These are phyloP conservation scores for Drosophila eugracilis DNA, from an alignment of 1,140 invertebrate species.

Conservation along the genomic window DNA sequence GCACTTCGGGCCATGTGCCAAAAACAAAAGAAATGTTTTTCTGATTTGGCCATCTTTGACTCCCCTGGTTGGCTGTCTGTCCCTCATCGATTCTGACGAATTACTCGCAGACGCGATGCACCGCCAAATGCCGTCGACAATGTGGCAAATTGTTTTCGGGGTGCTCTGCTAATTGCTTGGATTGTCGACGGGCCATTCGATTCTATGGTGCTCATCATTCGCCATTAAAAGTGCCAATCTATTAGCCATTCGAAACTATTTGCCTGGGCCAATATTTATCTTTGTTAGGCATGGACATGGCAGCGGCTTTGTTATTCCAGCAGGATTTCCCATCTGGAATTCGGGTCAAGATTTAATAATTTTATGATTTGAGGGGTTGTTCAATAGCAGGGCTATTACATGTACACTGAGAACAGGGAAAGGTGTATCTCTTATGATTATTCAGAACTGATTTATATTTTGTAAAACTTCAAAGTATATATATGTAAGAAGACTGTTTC, in stretches of 20 bases:
- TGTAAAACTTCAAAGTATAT: too few relatives aligned
- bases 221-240: slow-evolving; percentile 39
- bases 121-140: slow-evolving; percentile 51
- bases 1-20: slow-evolving; percentile 49
- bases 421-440: too few relatives aligned
- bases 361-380: not conserved
- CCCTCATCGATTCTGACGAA: slow-evolving; percentile 60
- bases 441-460: too few relatives aligned
- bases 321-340: slow-evolving; percentile 1
- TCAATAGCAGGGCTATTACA: not conserved
- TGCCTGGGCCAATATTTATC: slow-evolving; percentile 35
- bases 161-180: slow-evolving; percentile 55
- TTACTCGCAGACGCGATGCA: slow-evolving; percentile 44
- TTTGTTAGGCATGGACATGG: slow-evolving; percentile 10
- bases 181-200: slow-evolving; percentile 49
- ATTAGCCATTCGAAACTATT: slow-evolving; percentile 23
- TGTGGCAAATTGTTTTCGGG: slow-evolving; percentile 67
- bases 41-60: slow-evolving; percentile 33
- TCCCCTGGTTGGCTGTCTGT: not conserved
- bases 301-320: not conserved
- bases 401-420: too few relatives aligned
- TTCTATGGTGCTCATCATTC: slow-evolving; percentile 12
- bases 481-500: too few relatives aligned
- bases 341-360: not conserved
- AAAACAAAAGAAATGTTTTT: slow-evolving; percentile 68